These are phyloP conservation scores for Apantesis nais DNA, from an alignment of 2,888 invertebrate species.

Conservation along the genomic window DNA sequence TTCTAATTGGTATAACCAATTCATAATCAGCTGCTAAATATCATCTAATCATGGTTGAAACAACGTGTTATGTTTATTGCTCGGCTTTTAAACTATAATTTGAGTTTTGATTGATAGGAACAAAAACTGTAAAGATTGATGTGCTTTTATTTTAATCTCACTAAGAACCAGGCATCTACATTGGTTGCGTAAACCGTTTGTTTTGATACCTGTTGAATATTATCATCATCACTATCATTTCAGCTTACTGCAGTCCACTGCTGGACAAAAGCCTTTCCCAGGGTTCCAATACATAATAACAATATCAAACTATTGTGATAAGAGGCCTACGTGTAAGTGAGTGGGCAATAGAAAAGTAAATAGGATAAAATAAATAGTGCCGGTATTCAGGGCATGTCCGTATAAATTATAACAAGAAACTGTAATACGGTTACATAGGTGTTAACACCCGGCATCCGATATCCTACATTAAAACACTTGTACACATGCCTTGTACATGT, in stretches of 20 bases:
- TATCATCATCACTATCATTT: too few species aligned
- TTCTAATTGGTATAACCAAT: conserved; percentile 58
- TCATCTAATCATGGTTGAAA: conserved; percentile 52
- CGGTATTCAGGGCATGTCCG: conserved; percentile 9
- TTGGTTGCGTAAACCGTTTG: not conserved
- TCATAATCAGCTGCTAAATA: conserved; percentile 70
- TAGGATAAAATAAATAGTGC: not conserved
- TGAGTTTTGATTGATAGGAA: conserved; percentile 23
- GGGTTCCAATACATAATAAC: too few species aligned
- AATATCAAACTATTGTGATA: not conserved
- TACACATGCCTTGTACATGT: conserved; percentile 6
- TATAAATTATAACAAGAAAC: conserved; percentile 9
- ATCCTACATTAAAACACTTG: conserved; percentile 9
- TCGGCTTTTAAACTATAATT: conserved; percentile 43
- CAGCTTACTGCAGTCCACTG: too few species aligned
- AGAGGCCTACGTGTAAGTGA: not conserved
- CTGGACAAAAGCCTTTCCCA: too few species aligned
- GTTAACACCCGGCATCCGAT: conserved; percentile 30
- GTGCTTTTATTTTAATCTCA: not conserved
- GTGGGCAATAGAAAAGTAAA: conserved; percentile 8
- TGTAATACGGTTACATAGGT: conserved; percentile 39
- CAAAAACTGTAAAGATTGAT: conserved; percentile 12
- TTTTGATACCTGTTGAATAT: not conserved
- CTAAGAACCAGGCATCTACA: not conserved
- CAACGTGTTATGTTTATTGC: conserved; percentile 51